Base-by-base conservation (phyloP, 2,113 vertebrate species). In the Phalacrocorax aristotelis region DNA sequence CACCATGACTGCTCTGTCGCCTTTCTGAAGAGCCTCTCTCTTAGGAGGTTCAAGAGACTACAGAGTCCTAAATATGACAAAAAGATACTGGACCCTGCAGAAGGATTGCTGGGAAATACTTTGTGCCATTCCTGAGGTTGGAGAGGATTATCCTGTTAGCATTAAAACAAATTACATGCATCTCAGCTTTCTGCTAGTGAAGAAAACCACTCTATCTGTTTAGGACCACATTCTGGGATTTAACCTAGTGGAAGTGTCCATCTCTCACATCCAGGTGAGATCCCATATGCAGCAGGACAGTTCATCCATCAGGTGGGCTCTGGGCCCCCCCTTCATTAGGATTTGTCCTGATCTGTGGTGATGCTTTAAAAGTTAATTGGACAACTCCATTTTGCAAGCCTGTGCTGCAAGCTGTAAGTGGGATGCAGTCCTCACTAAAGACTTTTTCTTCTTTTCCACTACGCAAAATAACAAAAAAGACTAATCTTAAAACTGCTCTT, bases 401-500 rank as follows among this genome's bases (percentile, higher is more conserved):
- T 15, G 44, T 75, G 58, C 75, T 78, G 19, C 4, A 34, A 57
- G 64, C 79, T 82, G 61, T 44, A 49, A 95, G 61, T 25, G 66
- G 64, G 77, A 91, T 61, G 36, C 68, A 65, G 40, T 86, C 82
- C 87, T 89, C 1, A 1, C 18, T 75, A 38, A 87, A 72, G 84
- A 89, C 62, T 93, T 96, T 95, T 90, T 77, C 81, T 86, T 80
- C 94, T 81, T 94, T 97, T 97, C 94, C 14, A 49, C 70, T 75
- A 42, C 79, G 94, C 65, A 93, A 95, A 97, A 96, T 96, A 95
- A 94, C 96, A 97, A 95, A 97, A 97, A 97, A 97, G 97, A 97
- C 96, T 96, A 97, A 97, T 97, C 97, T 97, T 96, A 96, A 93
- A 95, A 96, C 90, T 96, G 95, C 93, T 97, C 89, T 97, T 97